phyloP scores from a whole-genome alignment of 2,113 vertebrate genomes.

The Nerophis lumbriciformis region DNA sequence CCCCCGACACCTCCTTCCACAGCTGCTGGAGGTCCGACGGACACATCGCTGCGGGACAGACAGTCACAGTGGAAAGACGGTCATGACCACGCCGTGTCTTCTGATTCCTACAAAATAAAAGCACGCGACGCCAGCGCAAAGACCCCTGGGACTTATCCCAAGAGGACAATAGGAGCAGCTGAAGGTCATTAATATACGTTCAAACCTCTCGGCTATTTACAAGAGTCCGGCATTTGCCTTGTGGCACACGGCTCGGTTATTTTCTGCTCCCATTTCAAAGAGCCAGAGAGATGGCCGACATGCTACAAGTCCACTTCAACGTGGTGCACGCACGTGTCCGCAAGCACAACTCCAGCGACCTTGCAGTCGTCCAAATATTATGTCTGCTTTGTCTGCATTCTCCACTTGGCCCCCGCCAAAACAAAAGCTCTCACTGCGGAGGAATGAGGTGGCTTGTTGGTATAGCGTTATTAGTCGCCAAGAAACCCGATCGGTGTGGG shows the following conservation, averaged over 20 bases:
- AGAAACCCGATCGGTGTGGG: constrained; percentile 28
- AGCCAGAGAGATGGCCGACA: constrained; percentile 50
- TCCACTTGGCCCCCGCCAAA: constrained; percentile 69
- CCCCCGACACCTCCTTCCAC: constrained; percentile 91
- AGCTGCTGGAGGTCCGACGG: constrained; percentile 96
- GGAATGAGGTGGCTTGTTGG: constrained; percentile 40
- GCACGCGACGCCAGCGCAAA: constrained; percentile 8
- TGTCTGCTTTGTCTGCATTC: constrained; percentile 77
- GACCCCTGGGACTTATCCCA: constrained; percentile 10
- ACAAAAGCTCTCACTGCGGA: constrained; percentile 70
- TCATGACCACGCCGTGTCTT: background rate
- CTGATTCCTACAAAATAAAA: constrained; percentile 14
- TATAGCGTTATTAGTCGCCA: constrained; percentile 23
- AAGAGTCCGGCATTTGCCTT: constrained; percentile 43
- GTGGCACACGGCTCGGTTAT: constrained; percentile 50
- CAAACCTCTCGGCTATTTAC: constrained; percentile 23
- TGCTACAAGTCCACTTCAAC: constrained; percentile 44
- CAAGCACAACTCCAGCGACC: constrained; percentile 35
- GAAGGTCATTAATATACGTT: constrained; percentile 27
- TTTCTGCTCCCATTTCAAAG: constrained; percentile 60
- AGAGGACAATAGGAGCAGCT: constrained; percentile 24
- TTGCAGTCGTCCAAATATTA: constrained; percentile 79
- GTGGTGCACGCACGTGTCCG: constrained; percentile 25
- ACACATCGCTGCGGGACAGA: constrained; percentile 78
- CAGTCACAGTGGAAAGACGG: background rate